phyloP scores from a whole-genome alignment of 2,113 vertebrate species.

The Oxyruncus cristatus region DNA sequence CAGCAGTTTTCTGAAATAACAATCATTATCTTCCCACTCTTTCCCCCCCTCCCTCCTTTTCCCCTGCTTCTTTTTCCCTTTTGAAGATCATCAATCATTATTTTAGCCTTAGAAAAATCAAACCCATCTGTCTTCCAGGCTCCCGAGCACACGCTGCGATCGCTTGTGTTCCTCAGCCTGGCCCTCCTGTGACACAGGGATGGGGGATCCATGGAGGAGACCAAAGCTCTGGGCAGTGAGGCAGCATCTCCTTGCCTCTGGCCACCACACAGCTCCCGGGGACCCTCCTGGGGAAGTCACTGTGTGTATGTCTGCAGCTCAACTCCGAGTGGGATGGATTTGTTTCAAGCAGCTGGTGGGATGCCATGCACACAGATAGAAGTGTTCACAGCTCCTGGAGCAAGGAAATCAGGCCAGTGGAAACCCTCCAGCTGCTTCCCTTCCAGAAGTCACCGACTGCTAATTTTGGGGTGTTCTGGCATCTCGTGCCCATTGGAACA shows the following conservation, averaged over 20 bases:
- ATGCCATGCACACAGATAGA: not conserved
- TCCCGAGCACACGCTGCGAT: not conserved
- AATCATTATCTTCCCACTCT: slow-evolving; percentile 26
- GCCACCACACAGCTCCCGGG: not conserved
- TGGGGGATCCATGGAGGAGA: not conserved
- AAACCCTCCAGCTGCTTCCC: not conserved
- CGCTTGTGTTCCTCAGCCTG: not conserved
- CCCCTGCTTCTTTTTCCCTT: not conserved
- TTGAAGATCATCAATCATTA: slow-evolving; percentile 55
- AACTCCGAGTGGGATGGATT: not conserved
- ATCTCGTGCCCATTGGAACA: not conserved
- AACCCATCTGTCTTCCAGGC: slow-evolving; percentile 41
- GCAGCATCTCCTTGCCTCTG: not conserved
- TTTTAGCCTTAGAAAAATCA: slow-evolving; percentile 39
- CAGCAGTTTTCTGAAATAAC: slow-evolving; percentile 18
- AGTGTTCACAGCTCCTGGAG: not conserved
- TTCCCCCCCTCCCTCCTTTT: not conserved
- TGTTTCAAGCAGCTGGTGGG: not conserved
- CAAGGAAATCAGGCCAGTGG: not conserved
- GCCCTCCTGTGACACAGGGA: too few relatives aligned
- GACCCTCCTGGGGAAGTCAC: not conserved
- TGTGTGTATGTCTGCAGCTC: not conserved
- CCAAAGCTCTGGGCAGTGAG: not conserved
- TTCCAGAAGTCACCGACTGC: not conserved
- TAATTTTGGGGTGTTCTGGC: rapidly evolving